Evolutionary conservation across 1,140 invertebrate genomes (phyloP).

Genomic region (Steinernema khuongi): DNA sequence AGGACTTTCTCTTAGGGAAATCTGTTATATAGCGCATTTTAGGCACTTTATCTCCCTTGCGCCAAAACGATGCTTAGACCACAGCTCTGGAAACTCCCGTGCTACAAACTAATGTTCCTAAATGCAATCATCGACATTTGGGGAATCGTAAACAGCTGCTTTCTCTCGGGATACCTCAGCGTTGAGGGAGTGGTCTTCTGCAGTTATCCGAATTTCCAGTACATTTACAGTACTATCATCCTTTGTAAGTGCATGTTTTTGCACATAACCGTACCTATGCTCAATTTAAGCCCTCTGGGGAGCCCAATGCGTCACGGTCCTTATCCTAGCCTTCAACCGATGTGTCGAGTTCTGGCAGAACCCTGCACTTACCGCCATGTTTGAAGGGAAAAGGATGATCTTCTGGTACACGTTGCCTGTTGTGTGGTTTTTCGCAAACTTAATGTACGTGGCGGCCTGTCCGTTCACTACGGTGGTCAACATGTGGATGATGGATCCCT

Average conservation of each 20-base stretch:
- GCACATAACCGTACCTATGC: neutral
- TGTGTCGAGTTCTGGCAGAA: constrained; percentile 8
- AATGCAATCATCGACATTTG: neutral
- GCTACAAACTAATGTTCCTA: constrained; percentile 10
- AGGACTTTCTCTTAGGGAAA: neutral
- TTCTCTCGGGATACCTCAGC: neutral
- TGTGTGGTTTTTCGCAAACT: neutral
- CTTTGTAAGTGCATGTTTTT: neutral
- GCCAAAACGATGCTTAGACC: constrained; percentile 2
- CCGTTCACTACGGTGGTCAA: neutral
- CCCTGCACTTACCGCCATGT: neutral
- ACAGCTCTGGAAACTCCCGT: neutral
- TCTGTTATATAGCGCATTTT: neutral
- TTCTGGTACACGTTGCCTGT: neutral
- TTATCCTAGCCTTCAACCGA: neutral
- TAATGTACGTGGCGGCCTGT: neutral
- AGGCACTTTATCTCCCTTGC: neutral
- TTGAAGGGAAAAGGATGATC: neutral
- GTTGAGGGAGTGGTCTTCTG: constrained; percentile 1
- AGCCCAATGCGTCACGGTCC: neutral
- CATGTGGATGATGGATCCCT: constrained; percentile 8
- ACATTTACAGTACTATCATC: constrained; percentile 4
- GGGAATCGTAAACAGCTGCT: neutral
- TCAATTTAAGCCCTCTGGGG: neutral
- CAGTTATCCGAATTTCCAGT: neutral